phyloP scores from a whole-genome alignment of 2,888 invertebrate species.

The Pachycephus smyrnensis region DNA sequence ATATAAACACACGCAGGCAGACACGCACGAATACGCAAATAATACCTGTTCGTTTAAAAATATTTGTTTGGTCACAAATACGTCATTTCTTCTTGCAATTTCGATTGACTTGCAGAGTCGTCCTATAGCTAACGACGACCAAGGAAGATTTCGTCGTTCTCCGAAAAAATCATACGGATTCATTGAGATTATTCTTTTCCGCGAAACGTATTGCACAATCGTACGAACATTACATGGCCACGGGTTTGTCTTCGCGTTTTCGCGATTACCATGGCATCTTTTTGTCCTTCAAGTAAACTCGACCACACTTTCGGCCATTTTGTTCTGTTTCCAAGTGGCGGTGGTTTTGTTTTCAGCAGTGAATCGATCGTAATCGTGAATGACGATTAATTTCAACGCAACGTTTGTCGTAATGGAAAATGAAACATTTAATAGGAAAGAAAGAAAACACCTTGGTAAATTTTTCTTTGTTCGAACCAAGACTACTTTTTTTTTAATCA shows the following conservation, averaged over 20 bases:
- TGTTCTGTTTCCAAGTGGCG: no score
- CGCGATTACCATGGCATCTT: not conserved
- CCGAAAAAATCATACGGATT: not conserved
- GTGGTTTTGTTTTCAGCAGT: no score
- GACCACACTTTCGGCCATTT: no score
- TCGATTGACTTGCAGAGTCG: not conserved
- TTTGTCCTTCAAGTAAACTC: no score
- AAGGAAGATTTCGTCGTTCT: not conserved
- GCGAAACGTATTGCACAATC: not conserved
- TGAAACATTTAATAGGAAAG: slow-evolving; percentile 10
- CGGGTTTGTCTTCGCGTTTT: not conserved
- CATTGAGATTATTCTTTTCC: not conserved
- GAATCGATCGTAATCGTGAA: slow-evolving; percentile 7
- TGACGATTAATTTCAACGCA: slow-evolving; percentile 14
- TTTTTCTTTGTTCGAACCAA: slow-evolving; percentile 15
- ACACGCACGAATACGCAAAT: not conserved
- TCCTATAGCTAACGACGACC: not conserved
- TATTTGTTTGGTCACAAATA: not conserved
- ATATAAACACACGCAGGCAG: not conserved
- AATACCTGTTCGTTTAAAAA: not conserved
- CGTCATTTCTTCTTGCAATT: not conserved
- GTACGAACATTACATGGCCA: not conserved
- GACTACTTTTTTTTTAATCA: not conserved
- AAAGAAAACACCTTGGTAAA: not conserved
- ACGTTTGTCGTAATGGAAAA: not conserved